Percentiles rank a stretch among this genome's conserved stretches.
Conservation (phyloP, 2,888 invertebrate genomes). For the Blastobasis lacticolella region DNA sequence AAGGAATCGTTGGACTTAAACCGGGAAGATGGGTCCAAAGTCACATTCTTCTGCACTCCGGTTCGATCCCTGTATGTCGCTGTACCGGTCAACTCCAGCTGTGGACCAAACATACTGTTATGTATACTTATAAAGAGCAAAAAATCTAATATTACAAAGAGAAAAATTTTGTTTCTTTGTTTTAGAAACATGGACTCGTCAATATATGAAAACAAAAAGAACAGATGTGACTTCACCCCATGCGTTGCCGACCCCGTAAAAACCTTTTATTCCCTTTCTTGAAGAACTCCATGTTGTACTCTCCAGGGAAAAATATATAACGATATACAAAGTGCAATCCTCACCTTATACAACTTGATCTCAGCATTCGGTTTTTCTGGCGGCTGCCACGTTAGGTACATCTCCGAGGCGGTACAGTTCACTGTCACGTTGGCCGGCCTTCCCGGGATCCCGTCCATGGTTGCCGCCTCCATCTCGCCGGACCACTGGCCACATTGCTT, state of each 20-base stretch:
- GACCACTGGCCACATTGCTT: conserved; percentile 86
- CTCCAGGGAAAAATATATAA: no score
- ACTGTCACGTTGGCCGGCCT: conserved; percentile 80
- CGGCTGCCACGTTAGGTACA: conserved; percentile 82
- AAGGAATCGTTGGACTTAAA: conserved; percentile 47
- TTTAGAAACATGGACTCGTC: no score
- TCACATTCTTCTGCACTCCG: conserved; percentile 45
- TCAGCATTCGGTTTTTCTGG: conserved; percentile 85
- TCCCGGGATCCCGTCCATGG: conserved; percentile 86
- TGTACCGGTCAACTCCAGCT: conserved; percentile 70
- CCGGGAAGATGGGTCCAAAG: conserved; percentile 57
- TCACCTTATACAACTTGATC: conserved; percentile 84
- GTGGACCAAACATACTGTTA: conserved; percentile 1
- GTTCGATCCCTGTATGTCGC: conserved; percentile 62
- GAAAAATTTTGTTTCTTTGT: no score
- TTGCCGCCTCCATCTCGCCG: conserved; percentile 83
- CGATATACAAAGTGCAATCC: conserved; percentile 10
- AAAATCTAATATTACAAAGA: no score
- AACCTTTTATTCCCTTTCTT: no score
- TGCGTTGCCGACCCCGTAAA: no score
- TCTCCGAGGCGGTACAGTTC: conserved; percentile 71
- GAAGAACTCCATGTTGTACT: no score
- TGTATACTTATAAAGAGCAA: no score
- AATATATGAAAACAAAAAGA: no score
- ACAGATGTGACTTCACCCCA: no score